Base-by-base conservation (phyloP, 2,888 invertebrate genomes). In the Aquatica leii region DNA sequence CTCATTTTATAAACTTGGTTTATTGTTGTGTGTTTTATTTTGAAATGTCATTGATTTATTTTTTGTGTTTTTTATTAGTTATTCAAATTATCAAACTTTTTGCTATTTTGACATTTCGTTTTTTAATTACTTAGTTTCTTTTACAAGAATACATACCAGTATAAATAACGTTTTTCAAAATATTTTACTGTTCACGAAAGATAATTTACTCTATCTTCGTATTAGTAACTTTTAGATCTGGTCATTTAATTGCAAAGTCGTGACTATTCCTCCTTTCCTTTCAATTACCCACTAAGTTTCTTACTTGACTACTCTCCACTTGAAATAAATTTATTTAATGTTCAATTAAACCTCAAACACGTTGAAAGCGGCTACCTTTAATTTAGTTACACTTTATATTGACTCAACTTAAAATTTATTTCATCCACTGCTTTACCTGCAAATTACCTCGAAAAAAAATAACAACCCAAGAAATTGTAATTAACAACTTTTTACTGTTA, bases 261-360 rank as follows among this genome's bases (percentile, higher is more conserved):
- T 64, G 63, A 59, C 50, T 43, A 59, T 59, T 37, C 57, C 58
- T 58, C 57, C 62, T 62, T 40, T 58, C 53, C 56, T 41, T 52
- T 37, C 61, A 54, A 61, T 61, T 61, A 61, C 50, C n/a, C 50
- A 21, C 20, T 54, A 43, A 61, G 40, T 18, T 24, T 51, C 46
- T 50, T 37, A 37, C 5, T 37, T 12, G 37, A 37, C 18, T 48
- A 21, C 31, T 41, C 37, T 49, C 14, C 34, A 53, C 58, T 48
- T 21, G 52, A 50, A 64, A 54, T 64, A 64, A 59, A 59, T 64
- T 56, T 43, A 48, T 17, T 64, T 64, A 64, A 64, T 55, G 63
- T 51, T 55, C 59, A 64, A 64, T 64, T 64, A 64, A 46, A 54
- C 35, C 55, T 59, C 46, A 50, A 59, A 54, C 35, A 34, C 52